phyloP scores from a whole-genome alignment of 2,888 invertebrate species.

The Actias luna region DNA sequence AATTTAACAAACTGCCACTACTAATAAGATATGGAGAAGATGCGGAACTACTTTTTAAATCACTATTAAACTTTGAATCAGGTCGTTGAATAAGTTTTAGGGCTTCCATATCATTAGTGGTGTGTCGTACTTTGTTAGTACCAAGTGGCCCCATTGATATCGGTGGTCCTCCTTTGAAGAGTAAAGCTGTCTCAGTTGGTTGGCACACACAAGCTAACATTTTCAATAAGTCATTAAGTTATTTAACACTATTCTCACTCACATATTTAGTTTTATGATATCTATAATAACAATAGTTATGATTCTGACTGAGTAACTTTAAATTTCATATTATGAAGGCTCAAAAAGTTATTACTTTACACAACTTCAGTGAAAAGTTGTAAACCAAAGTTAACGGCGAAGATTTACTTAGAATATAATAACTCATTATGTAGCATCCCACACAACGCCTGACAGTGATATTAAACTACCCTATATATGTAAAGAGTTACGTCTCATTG shows the following conservation, averaged over 20 bases:
- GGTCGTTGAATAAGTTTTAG: slow-evolving; percentile 58
- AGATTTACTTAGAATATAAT: slow-evolving; percentile 37
- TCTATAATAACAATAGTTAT: slow-evolving; percentile 17
- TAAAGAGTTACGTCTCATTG: slow-evolving; percentile 43
- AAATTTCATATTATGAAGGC: background rate
- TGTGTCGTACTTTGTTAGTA: slow-evolving; percentile 66
- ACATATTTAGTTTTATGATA: slow-evolving; percentile 49
- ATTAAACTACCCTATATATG: slow-evolving; percentile 42
- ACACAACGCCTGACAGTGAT: slow-evolving; percentile 32
- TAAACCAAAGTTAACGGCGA: slow-evolving; percentile 22
- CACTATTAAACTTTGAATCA: slow-evolving; percentile 54
- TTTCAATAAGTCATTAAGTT: slow-evolving; percentile 56
- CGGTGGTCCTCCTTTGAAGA: slow-evolving; percentile 78
- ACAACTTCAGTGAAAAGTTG: background rate
- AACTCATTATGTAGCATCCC: slow-evolving; percentile 28
- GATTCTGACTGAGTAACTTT: slow-evolving; percentile 46
- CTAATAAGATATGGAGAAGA: slow-evolving; percentile 62
- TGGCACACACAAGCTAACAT: slow-evolving; percentile 87
- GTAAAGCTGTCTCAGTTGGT: slow-evolving; percentile 81
- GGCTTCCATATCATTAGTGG: slow-evolving; percentile 60
- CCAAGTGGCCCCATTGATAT: slow-evolving; percentile 80
- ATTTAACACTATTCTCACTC: slow-evolving; percentile 59
- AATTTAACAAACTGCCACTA: slow-evolving; percentile 64
- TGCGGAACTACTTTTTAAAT: slow-evolving; percentile 55
- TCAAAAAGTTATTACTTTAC: background rate